Base-by-base conservation (phyloP, 2,888 invertebrate species). In the Neoascia interrupta region DNA sequence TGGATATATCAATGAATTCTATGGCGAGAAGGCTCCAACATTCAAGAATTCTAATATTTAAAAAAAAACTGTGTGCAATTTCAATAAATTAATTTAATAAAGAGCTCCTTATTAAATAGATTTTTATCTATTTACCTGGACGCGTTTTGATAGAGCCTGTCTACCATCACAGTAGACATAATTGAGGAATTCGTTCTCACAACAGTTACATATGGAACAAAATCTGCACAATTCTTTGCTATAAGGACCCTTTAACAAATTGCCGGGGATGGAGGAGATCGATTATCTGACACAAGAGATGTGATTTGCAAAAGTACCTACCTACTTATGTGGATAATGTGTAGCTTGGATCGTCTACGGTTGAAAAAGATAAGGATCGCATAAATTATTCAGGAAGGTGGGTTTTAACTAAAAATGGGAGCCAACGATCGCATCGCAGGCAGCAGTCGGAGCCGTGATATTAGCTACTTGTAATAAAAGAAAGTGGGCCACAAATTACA, bases 361-460 rank as follows among this genome's bases (percentile, higher is more conserved):
- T 11, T 6, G 15, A 19, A 11, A 10, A 18, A n/a, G 39, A 31
- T 47, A 56, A 47, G 31, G 6, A 61, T n/a, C 8, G 15, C 5
- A 36, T 63, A 5, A 13, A 56, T 16, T 16, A 26, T 60, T 16
- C 51, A 15, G 15, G 54, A 63, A 39, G 72, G 72, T 28, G 45
- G 63, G 5, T 63, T 63, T 45, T 6, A 28, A 15, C 49, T 54
- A 1, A 34, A 39, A 49, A 45, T 63, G 18, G 54, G 56, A 56
- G 34, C 63, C 39, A 28, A 53, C n/a, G 63, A 53, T 63, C 10
- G 70, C 63, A 11, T 70, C 61, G 3, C 16, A 60, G 26, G 21
- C 36, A 11, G 45, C 53, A 10, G 16, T 61, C 6, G 68, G 39
- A 6, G 53, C 60, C 15, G 31, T 56, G 0, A 23, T 63, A 2